phyloP scores from a whole-genome alignment of 2,113 vertebrate genomes.

The Caracal caracal region DNA sequence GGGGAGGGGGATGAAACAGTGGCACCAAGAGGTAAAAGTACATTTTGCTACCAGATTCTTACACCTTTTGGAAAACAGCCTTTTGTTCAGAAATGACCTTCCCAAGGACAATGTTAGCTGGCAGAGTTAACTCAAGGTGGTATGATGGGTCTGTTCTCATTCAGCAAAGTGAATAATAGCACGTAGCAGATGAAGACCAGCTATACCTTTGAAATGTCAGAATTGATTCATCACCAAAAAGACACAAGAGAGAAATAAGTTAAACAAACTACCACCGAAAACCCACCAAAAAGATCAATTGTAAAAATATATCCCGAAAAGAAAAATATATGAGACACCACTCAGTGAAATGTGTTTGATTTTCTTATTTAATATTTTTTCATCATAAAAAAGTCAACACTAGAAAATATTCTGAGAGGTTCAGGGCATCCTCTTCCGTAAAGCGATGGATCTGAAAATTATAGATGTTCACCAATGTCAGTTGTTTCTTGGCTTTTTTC shows the following conservation, averaged over 20 bases:
- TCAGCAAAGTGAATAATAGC: constrained; percentile 66
- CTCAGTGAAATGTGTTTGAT: constrained; percentile 63
- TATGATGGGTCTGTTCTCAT: constrained; percentile 67
- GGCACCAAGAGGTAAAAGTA: constrained; percentile 89
- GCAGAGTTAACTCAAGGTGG: constrained; percentile 38
- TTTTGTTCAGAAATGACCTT: constrained; percentile 78
- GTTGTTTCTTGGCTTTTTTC: constrained; percentile 3
- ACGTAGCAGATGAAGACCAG: constrained; percentile 67
- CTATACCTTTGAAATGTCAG: constrained; percentile 49
- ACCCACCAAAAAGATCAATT: not conserved
- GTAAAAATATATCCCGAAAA: constrained; percentile 29
- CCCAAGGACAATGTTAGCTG: constrained; percentile 70
- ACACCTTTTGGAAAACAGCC: constrained; percentile 70
- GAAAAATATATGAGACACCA: constrained; percentile 61
- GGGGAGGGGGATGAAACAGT: constrained; percentile 79
- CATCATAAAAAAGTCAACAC: not conserved
- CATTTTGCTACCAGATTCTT: constrained; percentile 79
- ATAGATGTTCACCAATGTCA: not conserved
- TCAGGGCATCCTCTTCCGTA: constrained; percentile 38
- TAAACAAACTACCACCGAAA: constrained; percentile 37
- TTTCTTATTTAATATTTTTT: constrained; percentile 43
- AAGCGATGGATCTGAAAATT: constrained; percentile 35
- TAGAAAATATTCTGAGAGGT: constrained; percentile 32
- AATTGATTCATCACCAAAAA: constrained; percentile 45
- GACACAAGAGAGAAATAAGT: constrained; percentile 37